phyloP scores from a whole-genome alignment of 2,797 vertebrate genomes.

The Silurus aristotelis region DNA sequence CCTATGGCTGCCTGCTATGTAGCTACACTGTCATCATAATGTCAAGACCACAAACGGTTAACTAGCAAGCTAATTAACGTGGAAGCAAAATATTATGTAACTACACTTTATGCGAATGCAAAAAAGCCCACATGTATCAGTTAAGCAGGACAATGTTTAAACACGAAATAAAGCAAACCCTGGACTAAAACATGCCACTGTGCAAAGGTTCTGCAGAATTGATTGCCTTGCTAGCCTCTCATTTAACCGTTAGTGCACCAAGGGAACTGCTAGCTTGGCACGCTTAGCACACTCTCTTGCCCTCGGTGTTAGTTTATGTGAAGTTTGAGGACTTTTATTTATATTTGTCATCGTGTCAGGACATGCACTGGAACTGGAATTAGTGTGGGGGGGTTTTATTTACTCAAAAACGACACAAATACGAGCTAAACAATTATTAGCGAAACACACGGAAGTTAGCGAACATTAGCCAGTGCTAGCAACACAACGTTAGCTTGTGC shows the following conservation, averaged over 20 bases:
- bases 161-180: not conserved
- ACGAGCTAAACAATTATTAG: not conserved
- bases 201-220: not conserved
- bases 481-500: constrained; percentile 11
- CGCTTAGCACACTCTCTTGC: not conserved
- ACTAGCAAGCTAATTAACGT: constrained; percentile 1
- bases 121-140: too few relatives aligned
- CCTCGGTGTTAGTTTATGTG: not conserved
- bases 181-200: not conserved
- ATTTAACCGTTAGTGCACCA: not conserved
- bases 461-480: constrained; percentile 13
- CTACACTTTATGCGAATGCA: not conserved
- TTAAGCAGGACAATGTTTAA: not conserved
- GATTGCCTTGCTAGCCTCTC: constrained; percentile 9
- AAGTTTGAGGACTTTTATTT: not conserved
- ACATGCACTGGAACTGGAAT: not conserved
- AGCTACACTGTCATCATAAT: constrained; percentile 2
- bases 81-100: not conserved
- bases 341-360: not conserved
- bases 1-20: not conserved
- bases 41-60: not conserved
- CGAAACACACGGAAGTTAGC: constrained; percentile 45
- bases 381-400: not conserved
- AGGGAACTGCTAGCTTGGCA: not conserved
- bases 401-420: not conserved